Percentiles rank a stretch among this genome's conserved stretches.
Evolutionary conservation across 1,140 invertebrate species (phyloP).

Genomic region (Dufourea novaeangliae): DNA sequence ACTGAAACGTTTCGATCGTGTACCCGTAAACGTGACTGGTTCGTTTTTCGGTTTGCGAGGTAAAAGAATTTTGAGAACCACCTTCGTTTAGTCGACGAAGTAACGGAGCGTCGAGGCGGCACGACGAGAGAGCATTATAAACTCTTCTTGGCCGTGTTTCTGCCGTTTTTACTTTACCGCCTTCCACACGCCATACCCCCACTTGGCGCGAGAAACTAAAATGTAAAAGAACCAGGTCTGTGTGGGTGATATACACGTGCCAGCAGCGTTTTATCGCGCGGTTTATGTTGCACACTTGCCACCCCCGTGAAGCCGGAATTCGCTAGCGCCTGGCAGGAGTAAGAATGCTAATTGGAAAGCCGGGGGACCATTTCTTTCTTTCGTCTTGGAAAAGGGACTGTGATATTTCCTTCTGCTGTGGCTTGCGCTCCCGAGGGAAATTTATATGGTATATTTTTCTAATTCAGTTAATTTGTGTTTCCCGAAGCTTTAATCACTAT

Average conservation of each 20-base stretch:
- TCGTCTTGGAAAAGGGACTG: conserved; percentile 54
- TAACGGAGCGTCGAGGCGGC: conserved; percentile 44
- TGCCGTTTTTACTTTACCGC: conserved; percentile 66
- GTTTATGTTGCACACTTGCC: conserved; percentile 71
- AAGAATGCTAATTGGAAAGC: conserved; percentile 76
- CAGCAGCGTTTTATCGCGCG: conserved; percentile 73
- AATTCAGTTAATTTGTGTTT: background rate
- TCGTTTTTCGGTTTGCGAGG: background rate
- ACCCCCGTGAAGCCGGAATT: conserved; percentile 58
- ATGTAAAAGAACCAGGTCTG: conserved; percentile 53
- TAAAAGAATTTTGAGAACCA: conserved; percentile 52
- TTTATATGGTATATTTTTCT: conserved; percentile 8
- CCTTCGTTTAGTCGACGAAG: conserved; percentile 45
- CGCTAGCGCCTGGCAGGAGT: conserved; percentile 56
- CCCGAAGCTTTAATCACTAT: background rate
- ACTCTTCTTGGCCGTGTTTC: conserved; percentile 67
- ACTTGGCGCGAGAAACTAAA: conserved; percentile 58
- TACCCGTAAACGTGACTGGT: background rate
- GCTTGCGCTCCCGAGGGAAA: background rate
- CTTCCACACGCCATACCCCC: no score
- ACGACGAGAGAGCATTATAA: conserved; percentile 62
- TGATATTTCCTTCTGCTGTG: conserved; percentile 34
- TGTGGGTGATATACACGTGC: conserved; percentile 58
- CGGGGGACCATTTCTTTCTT: conserved; percentile 65
- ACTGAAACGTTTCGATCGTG: no score